Percentiles rank a stretch among this genome's conserved stretches.
Evolutionary conservation across 1,140 invertebrate species (phyloP).

Genomic region (Whitmania pigra): DNA sequence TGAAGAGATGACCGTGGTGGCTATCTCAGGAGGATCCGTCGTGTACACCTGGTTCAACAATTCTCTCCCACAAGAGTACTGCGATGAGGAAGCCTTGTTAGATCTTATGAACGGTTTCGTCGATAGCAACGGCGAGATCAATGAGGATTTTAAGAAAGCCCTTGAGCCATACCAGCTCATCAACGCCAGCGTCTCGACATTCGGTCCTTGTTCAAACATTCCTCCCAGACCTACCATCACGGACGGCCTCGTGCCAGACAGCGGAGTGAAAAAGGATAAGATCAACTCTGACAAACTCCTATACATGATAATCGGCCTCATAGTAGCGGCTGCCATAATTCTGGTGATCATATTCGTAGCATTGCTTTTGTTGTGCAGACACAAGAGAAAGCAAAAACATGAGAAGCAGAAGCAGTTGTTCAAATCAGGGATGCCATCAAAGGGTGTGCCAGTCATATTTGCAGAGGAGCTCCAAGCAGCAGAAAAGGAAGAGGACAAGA

Average conservation of each 20-base stretch:
- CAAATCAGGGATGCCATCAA: background rate
- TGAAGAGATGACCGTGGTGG: no score
- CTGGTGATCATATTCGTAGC: background rate
- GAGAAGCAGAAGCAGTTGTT: background rate
- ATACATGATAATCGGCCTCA: conserved; percentile 5
- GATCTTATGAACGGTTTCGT: no score
- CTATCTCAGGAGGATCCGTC: background rate
- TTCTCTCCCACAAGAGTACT: background rate
- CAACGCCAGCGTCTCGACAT: background rate
- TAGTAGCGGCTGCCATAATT: background rate
- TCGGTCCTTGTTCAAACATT: background rate
- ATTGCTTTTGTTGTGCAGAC: background rate
- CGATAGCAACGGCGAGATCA: background rate
- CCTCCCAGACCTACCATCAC: conserved; percentile 10
- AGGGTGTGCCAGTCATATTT: conserved; percentile 1
- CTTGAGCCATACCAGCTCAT: background rate
- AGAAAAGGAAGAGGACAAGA: background rate
- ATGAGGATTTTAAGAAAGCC: background rate
- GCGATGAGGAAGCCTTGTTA: no score
- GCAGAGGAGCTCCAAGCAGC: background rate
- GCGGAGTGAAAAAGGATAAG: background rate
- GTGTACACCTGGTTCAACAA: background rate
- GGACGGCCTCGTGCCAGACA: background rate
- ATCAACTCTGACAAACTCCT: background rate
- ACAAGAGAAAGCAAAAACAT: conserved; percentile 1